A percentile compares a stretch with the other conserved stretches of the same genome.
These are phyloP conservation scores for Acrocephalus kingi DNA, from an alignment of 2,113 vertebrate species.

Conservation along the genomic window DNA sequence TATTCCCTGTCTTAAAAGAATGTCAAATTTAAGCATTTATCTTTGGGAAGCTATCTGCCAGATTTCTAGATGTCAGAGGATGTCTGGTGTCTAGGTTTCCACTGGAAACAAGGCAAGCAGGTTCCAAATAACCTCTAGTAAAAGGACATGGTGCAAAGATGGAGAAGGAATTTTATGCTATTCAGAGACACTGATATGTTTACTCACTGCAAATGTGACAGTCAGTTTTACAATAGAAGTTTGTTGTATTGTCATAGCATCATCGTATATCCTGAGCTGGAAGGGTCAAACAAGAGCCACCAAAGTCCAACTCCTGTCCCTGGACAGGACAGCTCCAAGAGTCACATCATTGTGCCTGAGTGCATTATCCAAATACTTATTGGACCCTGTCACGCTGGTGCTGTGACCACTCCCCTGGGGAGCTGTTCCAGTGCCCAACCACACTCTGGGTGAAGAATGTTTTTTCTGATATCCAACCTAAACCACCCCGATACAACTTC, in stretches of 20 bases:
- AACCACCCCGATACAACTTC: accelerated
- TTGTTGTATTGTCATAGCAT: neutral
- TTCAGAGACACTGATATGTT: neutral
- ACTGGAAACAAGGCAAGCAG: neutral
- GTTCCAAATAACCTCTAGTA: neutral
- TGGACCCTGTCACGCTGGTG: neutral
- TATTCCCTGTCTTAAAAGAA: neutral
- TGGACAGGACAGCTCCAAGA: neutral
- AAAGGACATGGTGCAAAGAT: neutral
- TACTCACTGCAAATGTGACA: neutral
- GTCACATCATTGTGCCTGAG: neutral
- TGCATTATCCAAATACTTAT: neutral
- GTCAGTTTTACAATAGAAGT: neutral
- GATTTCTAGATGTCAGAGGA: neutral
- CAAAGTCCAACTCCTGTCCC: neutral
- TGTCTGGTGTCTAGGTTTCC: neutral
- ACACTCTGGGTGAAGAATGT: neutral
- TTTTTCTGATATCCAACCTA: neutral
- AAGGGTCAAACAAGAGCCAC: neutral
- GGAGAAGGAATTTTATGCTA: neutral
- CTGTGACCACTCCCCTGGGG: neutral
- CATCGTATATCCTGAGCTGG: neutral
- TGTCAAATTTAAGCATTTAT: accelerated
- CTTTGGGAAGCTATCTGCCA: neutral
- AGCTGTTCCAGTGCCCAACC: neutral